Percentiles rank a stretch among this genome's conserved stretches.
Conservation (phyloP, 2,888 invertebrate genomes). For the Microctonus aethiopoides region DNA sequence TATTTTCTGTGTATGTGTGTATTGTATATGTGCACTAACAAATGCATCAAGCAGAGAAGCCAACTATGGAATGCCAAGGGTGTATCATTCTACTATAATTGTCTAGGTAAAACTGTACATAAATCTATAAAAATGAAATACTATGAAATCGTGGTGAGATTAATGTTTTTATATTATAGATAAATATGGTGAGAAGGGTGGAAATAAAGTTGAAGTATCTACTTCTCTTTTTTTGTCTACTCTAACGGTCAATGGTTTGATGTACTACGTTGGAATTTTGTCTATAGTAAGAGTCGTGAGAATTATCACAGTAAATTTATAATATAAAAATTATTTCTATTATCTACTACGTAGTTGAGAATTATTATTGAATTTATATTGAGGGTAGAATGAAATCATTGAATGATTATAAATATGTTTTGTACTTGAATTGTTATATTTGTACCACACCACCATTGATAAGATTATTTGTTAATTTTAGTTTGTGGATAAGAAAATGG, state of each 20-base stretch:
- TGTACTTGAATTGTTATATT: background rate
- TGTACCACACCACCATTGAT: background rate
- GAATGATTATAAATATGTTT: too few species aligned
- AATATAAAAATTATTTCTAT: background rate
- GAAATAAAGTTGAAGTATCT: background rate
- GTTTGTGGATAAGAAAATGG: background rate
- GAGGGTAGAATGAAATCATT: too few species aligned
- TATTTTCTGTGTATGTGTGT: background rate
- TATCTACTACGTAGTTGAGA: background rate
- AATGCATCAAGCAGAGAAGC: conserved; percentile 12
- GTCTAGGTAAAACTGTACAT: conserved; percentile 30
- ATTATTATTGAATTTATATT: too few species aligned
- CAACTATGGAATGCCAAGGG: conserved; percentile 35
- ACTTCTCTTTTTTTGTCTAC: background rate
- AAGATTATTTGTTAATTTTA: conserved; percentile 9
- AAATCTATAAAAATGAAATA: conserved; percentile 22
- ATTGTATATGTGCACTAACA: background rate
- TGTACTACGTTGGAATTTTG: background rate
- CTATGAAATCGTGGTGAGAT: background rate
- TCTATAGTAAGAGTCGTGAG: background rate
- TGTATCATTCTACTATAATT: conserved; percentile 39
- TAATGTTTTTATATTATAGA: background rate
- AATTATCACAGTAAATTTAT: background rate
- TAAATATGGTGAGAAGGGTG: background rate
- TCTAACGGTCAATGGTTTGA: background rate